Evolutionary conservation across 1,140 invertebrate species (phyloP).

Genomic region (Saccostrea cuccullata): DNA sequence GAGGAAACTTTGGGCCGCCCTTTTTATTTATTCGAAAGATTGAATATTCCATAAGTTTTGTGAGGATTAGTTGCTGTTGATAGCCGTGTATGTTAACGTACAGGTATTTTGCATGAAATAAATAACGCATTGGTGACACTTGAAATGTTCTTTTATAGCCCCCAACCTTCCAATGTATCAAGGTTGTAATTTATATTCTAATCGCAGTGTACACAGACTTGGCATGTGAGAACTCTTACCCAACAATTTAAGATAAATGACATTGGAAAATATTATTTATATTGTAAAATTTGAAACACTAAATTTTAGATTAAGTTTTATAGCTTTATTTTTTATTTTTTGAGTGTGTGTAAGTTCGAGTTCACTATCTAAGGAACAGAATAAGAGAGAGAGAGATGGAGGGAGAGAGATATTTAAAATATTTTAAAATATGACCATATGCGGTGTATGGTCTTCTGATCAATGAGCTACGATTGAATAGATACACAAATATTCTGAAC

Average conservation of each 20-base stretch:
- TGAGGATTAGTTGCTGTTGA: background rate
- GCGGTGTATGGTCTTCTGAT: background rate
- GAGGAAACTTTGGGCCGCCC: background rate
- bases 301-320: background rate
- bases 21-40: background rate
- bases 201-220: constrained; percentile 23
- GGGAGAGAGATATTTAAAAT: background rate
- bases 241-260: constrained; percentile 1
- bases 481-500: background rate
- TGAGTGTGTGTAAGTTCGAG: too few species aligned
- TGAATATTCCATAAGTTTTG: background rate
- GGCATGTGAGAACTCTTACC: background rate
- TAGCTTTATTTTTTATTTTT: too few species aligned
- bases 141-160: constrained; percentile 13
- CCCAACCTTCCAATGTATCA: background rate
- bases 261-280: background rate
- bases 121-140: background rate
- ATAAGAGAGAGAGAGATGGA: background rate
- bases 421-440: background rate
- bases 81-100: background rate
- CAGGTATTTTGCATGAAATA: constrained; percentile 6
- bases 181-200: constrained; percentile 13
- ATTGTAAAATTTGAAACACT: background rate
- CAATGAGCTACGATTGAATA: background rate
- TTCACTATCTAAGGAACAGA: background rate